These are phyloP conservation scores for Petrocephalus schoutedeni DNA, from an alignment of 2,797 vertebrate species.

Conservation along the genomic window DNA sequence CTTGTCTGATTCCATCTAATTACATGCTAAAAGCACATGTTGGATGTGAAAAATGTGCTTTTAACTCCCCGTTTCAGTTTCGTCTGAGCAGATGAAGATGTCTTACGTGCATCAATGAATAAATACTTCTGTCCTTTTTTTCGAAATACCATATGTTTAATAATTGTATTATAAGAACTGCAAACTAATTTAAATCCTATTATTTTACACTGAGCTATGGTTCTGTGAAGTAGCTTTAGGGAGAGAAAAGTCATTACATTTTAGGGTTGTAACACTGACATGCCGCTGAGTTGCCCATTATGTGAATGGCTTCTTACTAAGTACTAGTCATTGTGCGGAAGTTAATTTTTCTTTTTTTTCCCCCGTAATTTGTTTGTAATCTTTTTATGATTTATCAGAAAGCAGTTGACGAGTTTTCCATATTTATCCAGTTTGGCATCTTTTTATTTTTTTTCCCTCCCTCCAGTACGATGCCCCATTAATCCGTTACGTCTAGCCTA, in stretches of 20 bases:
- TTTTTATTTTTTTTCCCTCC: not conserved
- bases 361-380: conserved; percentile 23
- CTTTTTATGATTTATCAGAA: conserved; percentile 26
- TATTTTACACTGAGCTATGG: conserved; percentile 31
- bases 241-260: conserved; percentile 31
- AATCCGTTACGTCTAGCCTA: not conserved
- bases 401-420: conserved; percentile 15
- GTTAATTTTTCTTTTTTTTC: conserved; percentile 30
- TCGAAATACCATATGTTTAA: conserved; percentile 28
- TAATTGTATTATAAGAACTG: conserved; percentile 29
- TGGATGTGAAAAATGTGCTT: not conserved
- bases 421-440: not conserved
- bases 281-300: conserved; percentile 35
- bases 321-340: conserved; percentile 29
- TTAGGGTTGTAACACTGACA: conserved; percentile 31
- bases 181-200: conserved; percentile 34
- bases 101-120: conserved; percentile 14
- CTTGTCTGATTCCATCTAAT: not conserved
- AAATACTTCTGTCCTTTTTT: conserved; percentile 19
- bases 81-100: not conserved
- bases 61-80: not conserved
- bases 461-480: not conserved
- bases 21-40: not conserved
- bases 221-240: conserved; percentile 31
- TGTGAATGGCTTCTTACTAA: conserved; percentile 34